Base-by-base conservation (phyloP, 2,113 vertebrate species). In the Paraplagusia blochii region DNA sequence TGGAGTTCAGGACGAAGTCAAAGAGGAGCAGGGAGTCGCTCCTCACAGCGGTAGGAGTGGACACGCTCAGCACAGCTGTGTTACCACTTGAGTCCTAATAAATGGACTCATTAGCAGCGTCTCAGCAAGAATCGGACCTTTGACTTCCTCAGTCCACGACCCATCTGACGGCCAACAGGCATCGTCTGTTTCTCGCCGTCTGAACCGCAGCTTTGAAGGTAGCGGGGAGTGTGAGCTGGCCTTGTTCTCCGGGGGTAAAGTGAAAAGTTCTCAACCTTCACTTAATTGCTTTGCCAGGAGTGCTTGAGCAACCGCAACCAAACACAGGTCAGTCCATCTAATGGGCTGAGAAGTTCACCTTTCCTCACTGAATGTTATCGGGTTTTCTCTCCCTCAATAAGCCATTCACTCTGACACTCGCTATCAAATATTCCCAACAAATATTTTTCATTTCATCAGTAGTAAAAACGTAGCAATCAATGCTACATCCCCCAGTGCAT, bases 291-390 rank as follows among this genome's bases (percentile, higher is more conserved):
- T 44, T n/a, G 66, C 68, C 74, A 33, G 51, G 48, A 72, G 70
- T 53, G 36, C 53, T 53, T 39, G 49, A 72, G 50, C 48, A 49
- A 64, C 59, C 55, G 62, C 71, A 57, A 42, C 61, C 68, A 62
- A 72, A 67, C 72, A 54, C 59, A 59, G 69, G 74, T 67, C 59
- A 57, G 59, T 59, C 60, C 43, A 81, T 77, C 69, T 68, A 72
- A 74, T 67, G 66, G 66, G 39, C 51, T 48, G 63, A 64, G 8
- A 8, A 76, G 56, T 66, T 77, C 46, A 60, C 52, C 29, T 59
- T 80, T 57, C 4, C 52, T 29, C 50, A 42, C 76, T 83, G 74
- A 85, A 83, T 81, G 77, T 81, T 81, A 85, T 88, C 79, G 66
- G 80, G 82, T 82, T 77, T 63, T 68, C n/a, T 71, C 65, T 63